Evolutionary conservation across 2,113 vertebrate genomes (phyloP).

Genomic region (Phocoena phocoena): DNA sequence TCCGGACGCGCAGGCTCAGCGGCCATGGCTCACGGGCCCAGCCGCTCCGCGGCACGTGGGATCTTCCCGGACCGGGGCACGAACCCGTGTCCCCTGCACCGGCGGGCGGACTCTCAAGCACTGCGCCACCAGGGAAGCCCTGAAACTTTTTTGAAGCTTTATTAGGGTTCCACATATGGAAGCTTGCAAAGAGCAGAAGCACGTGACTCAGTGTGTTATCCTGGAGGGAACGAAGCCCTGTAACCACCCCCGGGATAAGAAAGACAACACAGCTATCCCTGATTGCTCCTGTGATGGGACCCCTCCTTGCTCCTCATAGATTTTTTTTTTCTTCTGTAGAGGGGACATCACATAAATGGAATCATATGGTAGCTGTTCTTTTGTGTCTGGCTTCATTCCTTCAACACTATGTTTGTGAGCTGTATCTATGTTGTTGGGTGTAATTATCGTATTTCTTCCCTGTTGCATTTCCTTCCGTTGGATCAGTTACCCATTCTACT

Average conservation of each 20-base stretch:
- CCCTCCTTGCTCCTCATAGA: background rate
- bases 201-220: background rate
- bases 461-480: background rate
- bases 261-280: accelerated
- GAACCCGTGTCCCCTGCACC: too few relatives aligned
- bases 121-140: too few relatives aligned
- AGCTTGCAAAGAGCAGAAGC: background rate
- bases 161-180: background rate
- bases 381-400: background rate
- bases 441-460: background rate
- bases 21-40: too few relatives aligned
- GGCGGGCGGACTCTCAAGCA: too few relatives aligned
- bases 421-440: background rate
- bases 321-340: background rate
- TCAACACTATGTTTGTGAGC: background rate
- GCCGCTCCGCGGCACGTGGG: too few relatives aligned
- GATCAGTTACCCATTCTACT: background rate
- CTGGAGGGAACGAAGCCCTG: background rate
- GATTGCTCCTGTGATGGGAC: accelerated
- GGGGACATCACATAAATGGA: background rate
- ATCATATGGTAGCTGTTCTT: background rate
- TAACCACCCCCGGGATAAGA: background rate
- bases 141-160: background rate
- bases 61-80: too few relatives aligned
- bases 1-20: too few relatives aligned